Evolutionary conservation across 2,113 vertebrate species (phyloP), one percentile per base, ranked within the genome.

Genomic region (Seriola quinqueradiata): DNA sequence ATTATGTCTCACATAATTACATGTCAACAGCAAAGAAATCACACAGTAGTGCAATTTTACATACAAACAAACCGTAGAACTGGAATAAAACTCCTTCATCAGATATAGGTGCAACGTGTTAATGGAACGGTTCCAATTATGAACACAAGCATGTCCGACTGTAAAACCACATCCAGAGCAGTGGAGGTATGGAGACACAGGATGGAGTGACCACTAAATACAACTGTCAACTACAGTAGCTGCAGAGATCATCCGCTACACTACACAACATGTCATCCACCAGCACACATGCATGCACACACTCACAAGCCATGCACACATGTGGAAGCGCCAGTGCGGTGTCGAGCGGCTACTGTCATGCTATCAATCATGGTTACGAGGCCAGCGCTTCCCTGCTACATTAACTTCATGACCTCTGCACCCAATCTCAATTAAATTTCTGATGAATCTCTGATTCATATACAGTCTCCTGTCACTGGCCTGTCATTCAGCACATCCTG

Each of bases 361-460:
- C 85, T 72, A 93, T 95, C 91, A 90, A 91, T 95, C 92, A 93
- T 90, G 80, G 90, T 93, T 93, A 92, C 55, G 81, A 92, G 92
- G 86, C 82, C 73, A 34, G 81, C 65, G 88, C 86, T 71, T 93
- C 83, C 88, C 88, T 57, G 87, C 86, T 89, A 86, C 82, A 46
- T 92, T 93, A 92, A 91, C 93, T 89, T 90, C 71, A 75, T 89
- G 92, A 92, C 93, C 92, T 89, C 81, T 91, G 83, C 75, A 92
- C 89, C 87, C 84, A 75, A 46, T 91, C 83, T 87, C 88, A 93
- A 89, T 94, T 92, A 95, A 85, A 89, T 86, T 79, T 90, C 87
- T 89, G 86, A 92, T 90, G 90, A 90, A 91, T 88, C 87, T 85
- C 84, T 91, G 89, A 92, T 91, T 94, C 86, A 89, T 81, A 75